phyloP scores from a whole-genome alignment of 2,797 vertebrate genomes.

The Ctenosaura bakeri region DNA sequence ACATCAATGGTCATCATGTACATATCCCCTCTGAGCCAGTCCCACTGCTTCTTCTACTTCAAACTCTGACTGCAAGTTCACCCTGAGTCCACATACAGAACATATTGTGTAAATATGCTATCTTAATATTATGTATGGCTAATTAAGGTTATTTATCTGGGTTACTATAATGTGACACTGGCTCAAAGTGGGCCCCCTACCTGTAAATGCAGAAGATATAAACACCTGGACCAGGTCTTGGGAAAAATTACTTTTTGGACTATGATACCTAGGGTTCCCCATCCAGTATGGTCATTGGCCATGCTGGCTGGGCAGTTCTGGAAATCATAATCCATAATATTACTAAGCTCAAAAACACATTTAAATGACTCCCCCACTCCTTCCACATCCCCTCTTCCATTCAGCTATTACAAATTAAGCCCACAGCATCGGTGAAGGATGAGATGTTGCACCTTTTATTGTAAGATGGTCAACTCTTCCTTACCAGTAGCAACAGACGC shows the following conservation, averaged over 20 bases:
- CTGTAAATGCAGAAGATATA: neutral
- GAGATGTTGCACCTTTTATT: neutral
- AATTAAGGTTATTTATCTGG: neutral
- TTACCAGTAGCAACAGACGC: slow-evolving; percentile 80
- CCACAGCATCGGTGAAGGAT: neutral
- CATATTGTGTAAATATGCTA: neutral
- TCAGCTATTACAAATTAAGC: neutral
- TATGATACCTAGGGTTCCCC: too few relatives aligned
- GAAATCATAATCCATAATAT: too few relatives aligned
- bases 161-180: neutral
- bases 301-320: too few relatives aligned
- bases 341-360: neutral
- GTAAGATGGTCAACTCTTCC: neutral
- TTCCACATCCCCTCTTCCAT: neutral
- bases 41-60: neutral
- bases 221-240: neutral
- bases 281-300: too few relatives aligned
- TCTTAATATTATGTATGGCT: too few relatives aligned
- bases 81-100: neutral
- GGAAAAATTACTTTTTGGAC: too few relatives aligned
- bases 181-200: neutral
- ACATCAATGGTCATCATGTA: neutral
- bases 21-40: neutral
- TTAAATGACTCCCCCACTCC: neutral
- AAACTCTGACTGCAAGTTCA: neutral